Percentiles rank a stretch among this genome's conserved stretches.
These are phyloP conservation scores for Spilarctia lutea DNA, from an alignment of 2,888 invertebrate species.

Conservation along the genomic window DNA sequence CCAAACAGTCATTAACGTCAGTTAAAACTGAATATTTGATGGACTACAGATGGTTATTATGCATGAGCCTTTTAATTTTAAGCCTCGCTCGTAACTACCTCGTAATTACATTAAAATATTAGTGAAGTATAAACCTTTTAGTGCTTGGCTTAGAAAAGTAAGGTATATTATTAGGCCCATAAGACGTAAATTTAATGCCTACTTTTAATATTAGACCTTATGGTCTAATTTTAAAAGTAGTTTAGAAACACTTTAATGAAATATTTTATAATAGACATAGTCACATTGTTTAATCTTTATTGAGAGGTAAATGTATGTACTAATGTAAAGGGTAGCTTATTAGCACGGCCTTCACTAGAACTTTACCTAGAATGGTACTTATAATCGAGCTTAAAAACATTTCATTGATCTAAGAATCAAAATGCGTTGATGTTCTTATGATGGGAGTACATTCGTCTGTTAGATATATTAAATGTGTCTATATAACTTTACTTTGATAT, in stretches of 20 bases:
- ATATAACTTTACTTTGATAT: not conserved
- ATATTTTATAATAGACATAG: not conserved
- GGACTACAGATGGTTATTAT: slow-evolving; percentile 37
- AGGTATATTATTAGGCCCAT: not conserved
- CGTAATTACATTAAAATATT: slow-evolving; percentile 21
- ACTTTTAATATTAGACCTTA: no score
- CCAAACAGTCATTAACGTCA: slow-evolving; percentile 47
- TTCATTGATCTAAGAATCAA: no score
- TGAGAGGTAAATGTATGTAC: not conserved
- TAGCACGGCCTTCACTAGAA: not conserved
- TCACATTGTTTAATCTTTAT: not conserved
- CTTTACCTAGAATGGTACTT: no score
- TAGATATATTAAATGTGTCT: not conserved
- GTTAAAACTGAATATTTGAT: slow-evolving; percentile 56
- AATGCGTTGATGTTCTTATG: no score
- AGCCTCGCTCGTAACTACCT: slow-evolving; percentile 12
- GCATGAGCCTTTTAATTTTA: slow-evolving; percentile 25
- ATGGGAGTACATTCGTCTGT: not conserved
- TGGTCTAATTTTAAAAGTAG: no score
- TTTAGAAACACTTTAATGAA: not conserved
- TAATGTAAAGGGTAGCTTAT: not conserved
- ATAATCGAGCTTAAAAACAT: no score
- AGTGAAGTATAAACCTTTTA: slow-evolving; percentile 16
- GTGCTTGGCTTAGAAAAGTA: not conserved
- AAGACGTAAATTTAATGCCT: no score